A percentile compares a stretch with the other conserved stretches of the same genome.
Evolutionary conservation across 64 coral and sea anemone species (phyloP).

Genomic region (Orbicella faveolata): DNA sequence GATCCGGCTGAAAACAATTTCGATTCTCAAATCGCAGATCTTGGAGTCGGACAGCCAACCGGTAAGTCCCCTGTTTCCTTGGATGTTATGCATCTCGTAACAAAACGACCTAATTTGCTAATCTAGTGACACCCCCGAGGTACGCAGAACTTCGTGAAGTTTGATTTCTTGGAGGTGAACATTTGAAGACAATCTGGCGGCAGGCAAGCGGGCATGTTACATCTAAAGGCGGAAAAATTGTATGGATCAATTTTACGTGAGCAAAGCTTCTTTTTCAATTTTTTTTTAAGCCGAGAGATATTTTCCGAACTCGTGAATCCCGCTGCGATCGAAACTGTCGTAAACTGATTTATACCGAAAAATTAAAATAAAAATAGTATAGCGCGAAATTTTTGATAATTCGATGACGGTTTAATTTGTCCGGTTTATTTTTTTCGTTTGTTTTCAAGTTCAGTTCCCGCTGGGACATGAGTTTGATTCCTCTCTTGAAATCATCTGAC

Average conservation of each 20-base stretch:
- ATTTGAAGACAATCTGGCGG: not conserved
- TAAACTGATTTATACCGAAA: conserved; percentile 23
- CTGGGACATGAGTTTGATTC: conserved; percentile 15
- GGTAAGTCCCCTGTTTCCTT: not conserved
- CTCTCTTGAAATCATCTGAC: conserved; percentile 39
- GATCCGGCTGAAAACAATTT: conserved; percentile 1
- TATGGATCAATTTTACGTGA: not conserved
- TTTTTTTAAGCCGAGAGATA: not conserved
- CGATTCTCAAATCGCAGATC: conserved; percentile 4
- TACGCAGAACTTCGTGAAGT: conserved; percentile 30
- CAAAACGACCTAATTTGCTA: conserved; percentile 52
- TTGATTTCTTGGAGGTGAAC: conserved; percentile 23
- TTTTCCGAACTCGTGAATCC: not conserved
- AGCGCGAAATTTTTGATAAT: not conserved
- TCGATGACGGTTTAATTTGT: not conserved
- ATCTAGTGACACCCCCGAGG: conserved; percentile 8
- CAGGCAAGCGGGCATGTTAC: conserved; percentile 12
- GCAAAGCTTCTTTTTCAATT: not conserved
- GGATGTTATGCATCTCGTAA: not conserved
- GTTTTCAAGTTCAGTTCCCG: conserved; percentile 10
- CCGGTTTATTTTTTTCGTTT: not conserved
- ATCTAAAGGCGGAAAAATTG: not conserved
- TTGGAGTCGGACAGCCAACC: not conserved
- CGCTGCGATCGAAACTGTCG: not conserved
- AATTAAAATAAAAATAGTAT: not conserved